Evolutionary conservation across 2,888 invertebrate species (phyloP).

Genomic region (Agapostemon virescens): DNA sequence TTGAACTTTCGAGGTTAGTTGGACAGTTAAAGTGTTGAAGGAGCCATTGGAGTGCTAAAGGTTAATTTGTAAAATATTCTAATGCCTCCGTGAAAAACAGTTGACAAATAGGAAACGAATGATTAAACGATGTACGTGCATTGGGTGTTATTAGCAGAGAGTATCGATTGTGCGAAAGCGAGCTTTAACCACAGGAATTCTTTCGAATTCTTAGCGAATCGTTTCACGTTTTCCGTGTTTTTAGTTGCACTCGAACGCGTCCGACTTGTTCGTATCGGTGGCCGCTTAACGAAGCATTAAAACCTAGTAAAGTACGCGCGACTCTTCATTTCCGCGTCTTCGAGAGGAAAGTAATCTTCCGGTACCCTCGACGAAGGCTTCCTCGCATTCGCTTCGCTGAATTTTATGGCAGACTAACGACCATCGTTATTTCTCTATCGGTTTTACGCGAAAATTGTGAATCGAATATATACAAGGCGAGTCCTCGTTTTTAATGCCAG

Average conservation of each 20-base stretch:
- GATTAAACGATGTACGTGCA: too few relatives aligned
- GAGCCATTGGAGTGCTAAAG: too few relatives aligned
- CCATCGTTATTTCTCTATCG: slow-evolving; percentile 45
- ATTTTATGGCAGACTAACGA: slow-evolving; percentile 41
- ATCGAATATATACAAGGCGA: slow-evolving; percentile 13
- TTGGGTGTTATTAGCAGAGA: too few relatives aligned
- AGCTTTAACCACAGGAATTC: not conserved
- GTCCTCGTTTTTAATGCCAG: not conserved
- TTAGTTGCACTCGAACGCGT: not conserved
- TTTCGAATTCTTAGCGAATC: not conserved
- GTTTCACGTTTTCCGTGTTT: not conserved
- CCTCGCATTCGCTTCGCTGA: slow-evolving; percentile 20
- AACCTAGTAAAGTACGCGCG: not conserved
- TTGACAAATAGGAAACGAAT: too few relatives aligned
- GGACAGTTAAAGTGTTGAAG: too few relatives aligned
- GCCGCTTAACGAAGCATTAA: slow-evolving; percentile 13
- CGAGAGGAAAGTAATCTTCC: slow-evolving; percentile 30
- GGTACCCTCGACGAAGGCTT: slow-evolving; percentile 12
- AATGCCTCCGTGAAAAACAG: too few relatives aligned
- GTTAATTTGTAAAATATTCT: too few relatives aligned
- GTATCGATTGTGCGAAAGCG: not conserved
- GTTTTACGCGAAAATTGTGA: slow-evolving; percentile 20
- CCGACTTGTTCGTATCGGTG: not conserved
- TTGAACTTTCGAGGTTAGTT: too few relatives aligned
- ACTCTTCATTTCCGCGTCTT: slow-evolving; percentile 39